Conservation (phyloP, 2,797 vertebrate genomes). For the Microhierax caerulescens region DNA sequence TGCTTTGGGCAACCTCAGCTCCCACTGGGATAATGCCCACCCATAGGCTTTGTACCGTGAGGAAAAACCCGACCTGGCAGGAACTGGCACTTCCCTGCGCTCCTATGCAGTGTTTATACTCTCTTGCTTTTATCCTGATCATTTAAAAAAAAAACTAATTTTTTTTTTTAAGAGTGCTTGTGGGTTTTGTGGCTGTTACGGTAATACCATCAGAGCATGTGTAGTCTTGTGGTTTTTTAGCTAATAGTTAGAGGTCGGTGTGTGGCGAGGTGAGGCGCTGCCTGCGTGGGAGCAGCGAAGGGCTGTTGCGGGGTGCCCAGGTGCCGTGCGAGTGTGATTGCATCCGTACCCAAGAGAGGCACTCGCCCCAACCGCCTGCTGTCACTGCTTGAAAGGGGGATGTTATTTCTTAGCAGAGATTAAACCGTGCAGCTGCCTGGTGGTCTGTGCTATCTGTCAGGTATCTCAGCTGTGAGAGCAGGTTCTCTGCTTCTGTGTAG, state of each 20-base stretch:
- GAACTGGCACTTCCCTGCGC: fast-evolving
- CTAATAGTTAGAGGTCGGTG: background rate
- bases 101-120: background rate
- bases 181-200: background rate
- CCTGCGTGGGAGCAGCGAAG: background rate
- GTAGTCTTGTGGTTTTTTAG: background rate
- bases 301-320: background rate
- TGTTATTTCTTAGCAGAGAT: background rate
- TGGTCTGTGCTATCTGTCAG: background rate
- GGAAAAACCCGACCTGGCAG: background rate
- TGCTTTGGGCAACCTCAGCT: background rate
- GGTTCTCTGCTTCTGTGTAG: background rate
- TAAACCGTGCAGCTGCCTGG: background rate
- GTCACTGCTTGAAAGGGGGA: background rate
- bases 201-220: fast-evolving
- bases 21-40: background rate
- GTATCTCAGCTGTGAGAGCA: background rate
- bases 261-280: background rate
- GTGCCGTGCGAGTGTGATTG: fast-evolving
- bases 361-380: fast-evolving
- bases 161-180: too few species aligned
- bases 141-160: background rate
- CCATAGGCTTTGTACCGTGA: background rate
- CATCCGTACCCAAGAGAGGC: fast-evolving
- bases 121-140: background rate